A percentile compares a stretch with the other conserved stretches of the same genome.
These are phyloP conservation scores for Lathronympha strigana DNA, from an alignment of 2,888 invertebrate species.

Conservation along the genomic window DNA sequence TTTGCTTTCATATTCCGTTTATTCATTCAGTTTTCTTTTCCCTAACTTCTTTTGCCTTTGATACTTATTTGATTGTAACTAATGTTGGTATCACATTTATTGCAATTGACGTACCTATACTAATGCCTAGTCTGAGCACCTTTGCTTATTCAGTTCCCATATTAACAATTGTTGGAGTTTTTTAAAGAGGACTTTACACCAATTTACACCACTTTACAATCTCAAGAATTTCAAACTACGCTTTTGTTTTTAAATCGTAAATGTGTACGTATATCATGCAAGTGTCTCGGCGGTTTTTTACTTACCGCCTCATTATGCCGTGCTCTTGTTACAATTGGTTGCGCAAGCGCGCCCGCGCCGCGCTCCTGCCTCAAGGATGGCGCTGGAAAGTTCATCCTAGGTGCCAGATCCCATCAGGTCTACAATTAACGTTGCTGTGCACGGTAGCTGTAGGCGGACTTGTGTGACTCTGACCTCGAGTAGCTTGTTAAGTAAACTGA, in stretches of 20 bases:
- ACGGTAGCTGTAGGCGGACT: no score
- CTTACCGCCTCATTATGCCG: conserved; percentile 8
- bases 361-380: conserved; percentile 50
- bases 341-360: conserved; percentile 45
- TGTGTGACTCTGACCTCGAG: no score
- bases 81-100: no score
- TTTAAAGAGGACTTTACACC: no score
- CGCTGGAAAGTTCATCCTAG: conserved; percentile 18
- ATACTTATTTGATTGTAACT: no score
- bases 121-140: no score
- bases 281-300: conserved; percentile 9
- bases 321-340: conserved; percentile 17
- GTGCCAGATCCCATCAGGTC: background rate
- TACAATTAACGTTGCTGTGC: background rate
- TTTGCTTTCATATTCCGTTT: background rate
- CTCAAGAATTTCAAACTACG: no score
- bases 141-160: no score
- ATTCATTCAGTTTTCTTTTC: background rate
- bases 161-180: no score
- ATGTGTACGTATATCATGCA: conserved; percentile 1
- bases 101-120: no score
- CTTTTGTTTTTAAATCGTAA: background rate
- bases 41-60: background rate
- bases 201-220: no score
- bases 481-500: background rate